Percentiles rank a stretch among this genome's conserved stretches.
phyloP scores from a whole-genome alignment of 2,797 vertebrate genomes.

The Myioborus melanocephalus region DNA sequence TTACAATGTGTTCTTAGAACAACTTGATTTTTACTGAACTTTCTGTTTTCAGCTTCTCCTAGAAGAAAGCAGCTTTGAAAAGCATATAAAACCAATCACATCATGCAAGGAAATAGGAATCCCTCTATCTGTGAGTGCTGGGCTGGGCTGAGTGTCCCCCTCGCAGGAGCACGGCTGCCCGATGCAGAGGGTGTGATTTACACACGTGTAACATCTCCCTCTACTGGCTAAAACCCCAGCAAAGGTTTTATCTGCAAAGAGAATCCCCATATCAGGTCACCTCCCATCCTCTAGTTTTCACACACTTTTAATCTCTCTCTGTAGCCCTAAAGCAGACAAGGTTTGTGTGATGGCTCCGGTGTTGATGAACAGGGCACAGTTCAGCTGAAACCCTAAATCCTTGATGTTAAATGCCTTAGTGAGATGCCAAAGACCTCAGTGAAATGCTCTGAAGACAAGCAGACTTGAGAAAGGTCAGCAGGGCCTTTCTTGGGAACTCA shows the following conservation, averaged over 20 bases:
- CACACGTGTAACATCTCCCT: background rate
- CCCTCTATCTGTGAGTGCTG: accelerated
- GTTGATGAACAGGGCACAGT: background rate
- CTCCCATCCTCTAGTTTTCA: background rate
- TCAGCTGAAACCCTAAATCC: background rate
- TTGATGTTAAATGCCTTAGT: background rate
- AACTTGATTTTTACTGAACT: background rate
- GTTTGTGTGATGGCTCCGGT: background rate
- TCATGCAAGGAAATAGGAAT: background rate
- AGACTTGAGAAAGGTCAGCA: background rate
- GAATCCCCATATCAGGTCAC: background rate
- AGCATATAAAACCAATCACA: background rate
- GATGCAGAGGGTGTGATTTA: background rate
- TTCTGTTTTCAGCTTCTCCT: background rate
- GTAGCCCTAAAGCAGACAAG: background rate
- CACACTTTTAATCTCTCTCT: background rate
- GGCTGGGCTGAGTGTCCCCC: background rate
- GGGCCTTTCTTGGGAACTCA: background rate
- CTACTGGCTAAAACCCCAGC: background rate
- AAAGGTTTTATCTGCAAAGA: background rate
- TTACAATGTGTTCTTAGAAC: background rate
- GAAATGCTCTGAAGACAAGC: background rate
- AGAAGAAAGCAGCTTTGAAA: background rate
- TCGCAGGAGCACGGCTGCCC: background rate
- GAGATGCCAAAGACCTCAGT: background rate